These are phyloP conservation scores for Atopsyche davidsoni DNA, from an alignment of 1,140 invertebrate species.

Conservation along the genomic window DNA sequence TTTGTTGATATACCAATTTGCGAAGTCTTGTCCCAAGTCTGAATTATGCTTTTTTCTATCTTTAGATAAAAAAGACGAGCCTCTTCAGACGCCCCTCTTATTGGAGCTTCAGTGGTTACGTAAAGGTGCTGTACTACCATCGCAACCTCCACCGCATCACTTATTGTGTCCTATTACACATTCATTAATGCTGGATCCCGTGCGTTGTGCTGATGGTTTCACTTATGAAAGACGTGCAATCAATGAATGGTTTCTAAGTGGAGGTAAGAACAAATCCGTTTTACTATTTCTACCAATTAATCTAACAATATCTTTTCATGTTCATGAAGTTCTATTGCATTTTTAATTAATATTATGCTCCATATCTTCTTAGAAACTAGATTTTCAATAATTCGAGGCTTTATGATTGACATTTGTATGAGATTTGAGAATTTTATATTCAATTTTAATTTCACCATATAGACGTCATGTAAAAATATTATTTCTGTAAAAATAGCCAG, in stretches of 20 bases:
- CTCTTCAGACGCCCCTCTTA: too few species aligned
- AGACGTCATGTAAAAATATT: background rate
- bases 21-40: too few species aligned
- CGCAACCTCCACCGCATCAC: conserved; percentile 51
- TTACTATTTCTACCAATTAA: too few species aligned
- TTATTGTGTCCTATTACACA: conserved; percentile 79
- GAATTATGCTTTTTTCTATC: too few species aligned
- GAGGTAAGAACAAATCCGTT: conserved; percentile 25
- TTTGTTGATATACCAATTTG: too few species aligned
- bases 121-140: background rate
- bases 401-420: background rate
- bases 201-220: conserved; percentile 72
- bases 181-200: conserved; percentile 73
- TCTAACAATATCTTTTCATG: too few species aligned
- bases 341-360: background rate
- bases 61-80: too few species aligned
- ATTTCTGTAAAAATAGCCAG: background rate
- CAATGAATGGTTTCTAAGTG: conserved; percentile 58
- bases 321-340: too few species aligned
- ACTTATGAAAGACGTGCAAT: conserved; percentile 72
- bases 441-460: background rate
- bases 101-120: too few species aligned
- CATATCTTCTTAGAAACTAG: background rate
- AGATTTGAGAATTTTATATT: background rate
- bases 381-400: background rate